A percentile compares a stretch with the other conserved stretches of the same genome.
phyloP scores from a whole-genome alignment of 2,113 vertebrate species.

The Pardalotus punctatus region DNA sequence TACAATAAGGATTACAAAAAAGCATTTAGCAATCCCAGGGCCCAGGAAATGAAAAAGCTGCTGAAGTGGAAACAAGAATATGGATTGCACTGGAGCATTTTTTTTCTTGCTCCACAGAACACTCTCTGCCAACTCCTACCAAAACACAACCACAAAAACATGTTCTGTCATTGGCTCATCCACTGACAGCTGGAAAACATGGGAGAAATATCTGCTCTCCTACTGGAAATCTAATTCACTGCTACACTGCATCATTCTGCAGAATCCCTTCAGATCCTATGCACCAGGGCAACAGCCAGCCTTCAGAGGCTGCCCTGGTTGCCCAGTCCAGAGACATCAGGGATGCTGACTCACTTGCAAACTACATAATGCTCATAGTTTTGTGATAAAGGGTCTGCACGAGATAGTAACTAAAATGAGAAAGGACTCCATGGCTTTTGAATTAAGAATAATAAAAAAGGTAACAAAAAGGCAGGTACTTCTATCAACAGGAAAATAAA shows the following conservation, averaged over 20 bases:
- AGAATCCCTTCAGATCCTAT: background rate
- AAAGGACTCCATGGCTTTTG: background rate
- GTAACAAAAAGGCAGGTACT: background rate
- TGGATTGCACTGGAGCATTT: background rate
- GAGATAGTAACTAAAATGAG: background rate
- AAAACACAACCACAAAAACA: background rate
- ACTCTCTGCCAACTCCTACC: background rate
- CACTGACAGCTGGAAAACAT: background rate
- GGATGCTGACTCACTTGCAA: background rate
- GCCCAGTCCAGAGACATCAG: background rate
- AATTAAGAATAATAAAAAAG: background rate
- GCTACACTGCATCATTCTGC: background rate
- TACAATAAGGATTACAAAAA: background rate
- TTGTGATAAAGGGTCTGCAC: background rate
- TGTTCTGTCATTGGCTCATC: background rate
- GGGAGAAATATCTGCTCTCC: background rate
- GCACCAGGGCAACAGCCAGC: background rate
- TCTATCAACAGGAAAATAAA: background rate
- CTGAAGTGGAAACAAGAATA: background rate
- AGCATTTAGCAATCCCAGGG: background rate
- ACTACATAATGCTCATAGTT: background rate
- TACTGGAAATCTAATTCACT: background rate
- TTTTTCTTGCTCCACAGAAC: background rate
- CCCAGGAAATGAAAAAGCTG: background rate
- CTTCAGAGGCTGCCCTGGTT: too few relatives aligned